Evolutionary conservation across 2,797 vertebrate genomes (phyloP).

Genomic region (Gambusia yucatana): DNA sequence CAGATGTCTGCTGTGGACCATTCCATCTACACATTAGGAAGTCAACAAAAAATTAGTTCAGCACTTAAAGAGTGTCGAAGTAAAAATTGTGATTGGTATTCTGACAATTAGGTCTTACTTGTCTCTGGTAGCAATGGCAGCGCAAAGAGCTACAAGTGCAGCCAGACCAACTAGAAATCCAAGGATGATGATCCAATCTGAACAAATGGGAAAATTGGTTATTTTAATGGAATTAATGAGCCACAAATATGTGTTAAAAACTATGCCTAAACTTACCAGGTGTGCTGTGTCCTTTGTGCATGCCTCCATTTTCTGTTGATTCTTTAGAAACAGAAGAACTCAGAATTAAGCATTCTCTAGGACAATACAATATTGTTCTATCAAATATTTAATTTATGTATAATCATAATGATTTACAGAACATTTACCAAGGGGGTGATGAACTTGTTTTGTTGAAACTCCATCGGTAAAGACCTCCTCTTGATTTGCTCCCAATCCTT

Average conservation of each 20-base stretch:
- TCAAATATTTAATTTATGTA: neutral
- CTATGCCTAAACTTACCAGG: conserved; percentile 59
- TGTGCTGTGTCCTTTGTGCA: conserved; percentile 25
- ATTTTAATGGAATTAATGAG: neutral
- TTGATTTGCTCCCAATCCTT: rapidly evolving
- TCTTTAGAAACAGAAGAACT: neutral
- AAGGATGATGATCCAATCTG: conserved; percentile 81
- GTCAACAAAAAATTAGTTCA: neutral
- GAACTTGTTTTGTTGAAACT: neutral
- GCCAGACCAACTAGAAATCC: conserved; percentile 71
- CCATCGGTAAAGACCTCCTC: neutral
- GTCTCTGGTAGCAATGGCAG: conserved; percentile 77
- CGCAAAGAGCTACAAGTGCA: conserved; percentile 66
- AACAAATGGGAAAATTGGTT: conserved; percentile 17
- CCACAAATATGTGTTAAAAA: neutral
- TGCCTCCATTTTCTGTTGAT: rapidly evolving
- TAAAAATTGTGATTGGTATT: neutral
- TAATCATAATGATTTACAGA: neutral
- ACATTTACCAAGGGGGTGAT: neutral
- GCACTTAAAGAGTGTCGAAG: neutral
- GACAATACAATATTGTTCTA: neutral
- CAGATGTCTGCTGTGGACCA: conserved; percentile 78
- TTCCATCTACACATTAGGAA: conserved; percentile 77
- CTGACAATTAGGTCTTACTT: conserved; percentile 65
- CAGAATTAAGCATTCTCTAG: neutral